phyloP scores from a whole-genome alignment of 2,888 invertebrate genomes.

The Synergus gifuensis region DNA sequence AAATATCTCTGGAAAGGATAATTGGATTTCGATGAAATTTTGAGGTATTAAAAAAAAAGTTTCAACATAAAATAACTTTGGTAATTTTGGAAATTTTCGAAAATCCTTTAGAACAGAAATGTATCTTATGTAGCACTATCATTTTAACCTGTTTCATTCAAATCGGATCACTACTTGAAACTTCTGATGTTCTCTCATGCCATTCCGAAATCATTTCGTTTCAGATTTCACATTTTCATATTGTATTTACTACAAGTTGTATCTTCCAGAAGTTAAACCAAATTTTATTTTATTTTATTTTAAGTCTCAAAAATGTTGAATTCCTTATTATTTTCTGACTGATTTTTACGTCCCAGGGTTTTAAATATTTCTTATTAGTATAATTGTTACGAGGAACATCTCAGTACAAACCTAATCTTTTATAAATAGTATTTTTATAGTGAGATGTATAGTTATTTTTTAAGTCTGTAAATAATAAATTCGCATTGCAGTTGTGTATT shows the following conservation, averaged over 20 bases:
- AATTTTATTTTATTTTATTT: not conserved
- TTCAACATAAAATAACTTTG: too few relatives aligned
- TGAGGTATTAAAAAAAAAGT: too few relatives aligned
- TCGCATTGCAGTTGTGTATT: not conserved
- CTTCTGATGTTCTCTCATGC: not conserved
- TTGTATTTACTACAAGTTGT: not conserved
- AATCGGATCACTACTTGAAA: too few relatives aligned
- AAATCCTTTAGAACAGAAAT: too few relatives aligned
- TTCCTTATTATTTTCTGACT: not conserved
- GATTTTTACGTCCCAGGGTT: not conserved
- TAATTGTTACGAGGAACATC: not conserved
- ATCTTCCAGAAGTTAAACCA: not conserved
- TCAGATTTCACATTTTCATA: not conserved
- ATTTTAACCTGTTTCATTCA: too few relatives aligned
- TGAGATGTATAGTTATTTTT: not conserved
- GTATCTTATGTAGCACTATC: too few relatives aligned
- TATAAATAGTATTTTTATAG: conserved; percentile 11
- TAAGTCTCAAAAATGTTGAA: not conserved
- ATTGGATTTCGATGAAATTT: too few relatives aligned
- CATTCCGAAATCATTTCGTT: not conserved
- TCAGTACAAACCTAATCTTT: not conserved
- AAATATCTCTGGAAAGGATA: too few relatives aligned
- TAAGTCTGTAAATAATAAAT: conserved; percentile 17
- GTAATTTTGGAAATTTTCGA: too few relatives aligned
- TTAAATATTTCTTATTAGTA: not conserved